Percentiles rank a stretch among this genome's conserved stretches.
phyloP scores from a whole-genome alignment of 2,797 vertebrate species.

The Pteropus rufus region DNA sequence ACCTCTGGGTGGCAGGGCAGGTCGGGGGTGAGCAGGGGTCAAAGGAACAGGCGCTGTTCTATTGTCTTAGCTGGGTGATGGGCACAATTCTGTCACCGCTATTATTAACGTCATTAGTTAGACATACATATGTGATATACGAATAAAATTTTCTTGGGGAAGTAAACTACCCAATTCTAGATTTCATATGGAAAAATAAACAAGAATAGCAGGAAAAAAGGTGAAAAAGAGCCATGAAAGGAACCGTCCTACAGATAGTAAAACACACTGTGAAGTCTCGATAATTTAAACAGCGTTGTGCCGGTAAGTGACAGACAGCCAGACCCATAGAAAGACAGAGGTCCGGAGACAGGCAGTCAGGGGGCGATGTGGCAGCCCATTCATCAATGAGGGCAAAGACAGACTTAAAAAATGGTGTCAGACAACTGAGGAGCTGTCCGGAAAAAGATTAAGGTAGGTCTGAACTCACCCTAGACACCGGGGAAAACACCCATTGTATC shows the following conservation, averaged over 20 bases:
- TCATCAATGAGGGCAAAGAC: neutral
- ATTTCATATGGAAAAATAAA: neutral
- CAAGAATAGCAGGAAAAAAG: neutral
- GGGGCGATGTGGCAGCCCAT: neutral
- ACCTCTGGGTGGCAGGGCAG: neutral
- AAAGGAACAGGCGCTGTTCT: neutral
- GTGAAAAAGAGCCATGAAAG: neutral
- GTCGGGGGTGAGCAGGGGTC: neutral
- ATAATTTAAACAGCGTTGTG: neutral
- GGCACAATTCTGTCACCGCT: no score
- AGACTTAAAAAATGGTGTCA: neutral
- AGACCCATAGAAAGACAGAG: neutral
- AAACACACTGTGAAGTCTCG: neutral
- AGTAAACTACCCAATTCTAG: neutral
- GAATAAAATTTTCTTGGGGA: neutral
- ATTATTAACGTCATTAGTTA: neutral
- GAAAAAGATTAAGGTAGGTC: neutral
- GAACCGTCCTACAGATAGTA: neutral
- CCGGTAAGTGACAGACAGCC: neutral
- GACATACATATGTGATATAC: neutral
- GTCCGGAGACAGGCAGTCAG: neutral
- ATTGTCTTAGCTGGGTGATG: neutral
- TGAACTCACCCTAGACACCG: neutral
- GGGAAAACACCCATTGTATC: neutral
- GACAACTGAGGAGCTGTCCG: neutral